Evolutionary conservation across 2,113 vertebrate species (phyloP).

Genomic region (Hiodon tergisus): DNA sequence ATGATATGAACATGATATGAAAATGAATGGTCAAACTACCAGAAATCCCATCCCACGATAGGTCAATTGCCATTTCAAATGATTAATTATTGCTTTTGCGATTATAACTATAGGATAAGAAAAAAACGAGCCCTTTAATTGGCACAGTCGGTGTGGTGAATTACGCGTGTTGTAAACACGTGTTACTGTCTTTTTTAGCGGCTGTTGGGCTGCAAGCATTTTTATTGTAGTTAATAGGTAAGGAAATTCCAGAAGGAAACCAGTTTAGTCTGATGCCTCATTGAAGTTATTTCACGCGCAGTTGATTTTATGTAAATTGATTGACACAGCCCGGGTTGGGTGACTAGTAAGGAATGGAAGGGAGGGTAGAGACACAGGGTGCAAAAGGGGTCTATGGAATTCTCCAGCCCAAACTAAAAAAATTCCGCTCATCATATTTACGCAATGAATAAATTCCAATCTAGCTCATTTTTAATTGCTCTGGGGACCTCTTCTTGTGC

Average conservation of each 20-base stretch:
- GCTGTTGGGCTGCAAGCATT: constrained; percentile 24
- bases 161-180: not conserved
- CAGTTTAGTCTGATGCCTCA: constrained; percentile 61
- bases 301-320: constrained; percentile 87
- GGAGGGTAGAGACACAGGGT: constrained; percentile 38
- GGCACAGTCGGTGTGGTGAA: not conserved
- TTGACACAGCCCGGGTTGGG: constrained; percentile 79
- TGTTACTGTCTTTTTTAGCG: not conserved
- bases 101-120: too few relatives aligned
- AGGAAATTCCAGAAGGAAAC: constrained; percentile 53
- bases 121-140: too few relatives aligned
- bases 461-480: constrained; percentile 87
- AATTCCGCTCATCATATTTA: constrained; percentile 84
- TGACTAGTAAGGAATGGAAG: constrained; percentile 53
- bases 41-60: too few relatives aligned
- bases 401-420: constrained; percentile 69
- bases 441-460: constrained; percentile 84
- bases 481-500: constrained; percentile 74
- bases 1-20: too few relatives aligned
- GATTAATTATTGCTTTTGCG: too few relatives aligned
- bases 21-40: too few relatives aligned
- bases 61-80: too few relatives aligned
- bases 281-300: constrained; percentile 79
- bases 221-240: constrained; percentile 45
- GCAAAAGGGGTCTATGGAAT: constrained; percentile 46